Evolutionary conservation across 2,113 vertebrate genomes (phyloP).

Genomic region (Melanerpes formicivorus): DNA sequence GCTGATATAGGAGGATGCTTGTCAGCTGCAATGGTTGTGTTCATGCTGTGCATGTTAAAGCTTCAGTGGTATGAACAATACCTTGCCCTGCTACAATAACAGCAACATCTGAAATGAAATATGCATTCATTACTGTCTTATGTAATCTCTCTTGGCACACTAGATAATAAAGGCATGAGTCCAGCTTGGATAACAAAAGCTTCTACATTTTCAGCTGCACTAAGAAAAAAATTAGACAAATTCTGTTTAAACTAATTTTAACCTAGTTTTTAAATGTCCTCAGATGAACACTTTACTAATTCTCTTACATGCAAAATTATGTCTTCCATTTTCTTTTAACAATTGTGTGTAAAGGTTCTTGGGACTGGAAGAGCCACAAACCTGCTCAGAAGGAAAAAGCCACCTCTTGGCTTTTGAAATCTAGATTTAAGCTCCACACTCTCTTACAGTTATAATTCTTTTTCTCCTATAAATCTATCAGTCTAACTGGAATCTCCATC

Average conservation of each 20-base stretch:
- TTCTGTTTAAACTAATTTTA: not conserved
- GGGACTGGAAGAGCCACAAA: not conserved
- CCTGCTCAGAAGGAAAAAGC: not conserved
- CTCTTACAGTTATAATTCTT: not conserved
- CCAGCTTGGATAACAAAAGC: fast-evolving
- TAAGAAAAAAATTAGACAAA: not conserved
- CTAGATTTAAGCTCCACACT: not conserved
- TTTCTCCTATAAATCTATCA: not conserved
- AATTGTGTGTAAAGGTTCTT: not conserved
- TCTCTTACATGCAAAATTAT: not conserved
- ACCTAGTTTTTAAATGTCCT: not conserved
- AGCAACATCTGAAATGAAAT: constrained; percentile 23
- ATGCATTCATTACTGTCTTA: not conserved
- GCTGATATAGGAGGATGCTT: not conserved
- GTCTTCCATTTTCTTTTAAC: not conserved
- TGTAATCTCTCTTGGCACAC: not conserved
- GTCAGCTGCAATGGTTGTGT: not conserved
- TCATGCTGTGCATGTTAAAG: not conserved
- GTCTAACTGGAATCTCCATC: not conserved
- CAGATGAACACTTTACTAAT: not conserved
- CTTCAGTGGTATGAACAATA: not conserved
- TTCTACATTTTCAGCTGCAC: not conserved
- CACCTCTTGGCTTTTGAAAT: not conserved
- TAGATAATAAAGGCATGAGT: not conserved
- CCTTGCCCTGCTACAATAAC: not conserved